Base-by-base conservation (phyloP, 2,113 vertebrate species). In the Ondatra zibethicus region DNA sequence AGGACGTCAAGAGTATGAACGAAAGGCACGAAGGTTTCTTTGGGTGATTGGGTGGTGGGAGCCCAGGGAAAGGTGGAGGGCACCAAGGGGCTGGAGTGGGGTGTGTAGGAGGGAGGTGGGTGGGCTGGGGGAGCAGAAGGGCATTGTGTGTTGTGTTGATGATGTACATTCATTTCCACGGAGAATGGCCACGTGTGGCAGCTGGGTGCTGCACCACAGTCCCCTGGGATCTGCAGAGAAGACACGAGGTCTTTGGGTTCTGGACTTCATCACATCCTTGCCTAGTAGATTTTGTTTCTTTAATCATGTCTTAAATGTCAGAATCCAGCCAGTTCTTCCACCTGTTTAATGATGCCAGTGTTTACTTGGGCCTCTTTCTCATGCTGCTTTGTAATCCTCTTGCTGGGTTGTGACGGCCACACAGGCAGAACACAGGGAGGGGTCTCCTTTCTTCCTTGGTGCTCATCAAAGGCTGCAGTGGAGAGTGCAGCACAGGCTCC, bases 221-320 rank as follows among this genome's bases (percentile, higher is more conserved):
- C 85, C 94, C 88, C 21, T 0, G 0, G 97, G 95, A 95, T 96
- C 95, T 58, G 0, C 3, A 1, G 92, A 89, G 96, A 95, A 98
- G 95, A 84, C 65, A 9, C 0, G 52, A 9, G 8, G 91, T 94
- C 97, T 97, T 98, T 96, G 92, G 97, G 93, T 98, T 97, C 95
- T 21, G 29, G 94, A 95, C 72, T 94, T 95, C 96, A 97, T 97
- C 97, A 93, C 78, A 55, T 97, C 92, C n/a, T 96, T 97, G 97
- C 87, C 13, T 93, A 82, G 95, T 97, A 98, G 96, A 91, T 97
- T 98, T 97, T 97, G 97, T 97, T 98, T 97, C 96, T 98, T 98
- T 97, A 96, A 98, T 97, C 96, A 90, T 98, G 98, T 97, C 98
- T 98, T 98, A 98, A 98, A 98, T 96, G 77, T 50, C 68, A 85